Evolutionary conservation across 2,113 vertebrate genomes (phyloP).

Genomic region (Zapornia atra): DNA sequence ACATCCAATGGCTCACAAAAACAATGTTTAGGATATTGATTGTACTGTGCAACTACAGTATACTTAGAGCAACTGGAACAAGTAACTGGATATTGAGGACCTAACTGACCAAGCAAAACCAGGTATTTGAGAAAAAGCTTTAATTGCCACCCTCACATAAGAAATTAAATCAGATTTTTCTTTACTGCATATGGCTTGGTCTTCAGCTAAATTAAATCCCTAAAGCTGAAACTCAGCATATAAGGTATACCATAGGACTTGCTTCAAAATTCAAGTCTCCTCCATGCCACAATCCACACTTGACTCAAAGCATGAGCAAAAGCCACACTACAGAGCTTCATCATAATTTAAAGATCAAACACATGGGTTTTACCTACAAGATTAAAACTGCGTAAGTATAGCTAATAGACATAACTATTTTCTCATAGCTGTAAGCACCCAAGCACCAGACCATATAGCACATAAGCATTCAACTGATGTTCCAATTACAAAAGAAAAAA

Average conservation of each 20-base stretch:
- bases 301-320: background rate
- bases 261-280: background rate
- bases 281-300: background rate
- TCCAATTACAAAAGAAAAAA: background rate
- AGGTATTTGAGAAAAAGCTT: background rate
- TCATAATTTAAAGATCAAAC: background rate
- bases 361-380: background rate
- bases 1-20: background rate
- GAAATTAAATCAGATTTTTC: background rate
- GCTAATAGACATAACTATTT: background rate
- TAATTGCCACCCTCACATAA: background rate
- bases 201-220: background rate
- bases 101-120: too few species aligned
- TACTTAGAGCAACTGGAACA: background rate
- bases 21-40: background rate
- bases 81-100: background rate
- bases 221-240: background rate
- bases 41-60: background rate
- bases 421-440: background rate
- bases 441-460: background rate
- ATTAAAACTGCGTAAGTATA: background rate
- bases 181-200: background rate
- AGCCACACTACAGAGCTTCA: background rate
- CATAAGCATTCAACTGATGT: background rate
- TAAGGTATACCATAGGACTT: background rate